Conservation (phyloP, 2,113 vertebrate species). For the Ctenodactylus gundi region DNA sequence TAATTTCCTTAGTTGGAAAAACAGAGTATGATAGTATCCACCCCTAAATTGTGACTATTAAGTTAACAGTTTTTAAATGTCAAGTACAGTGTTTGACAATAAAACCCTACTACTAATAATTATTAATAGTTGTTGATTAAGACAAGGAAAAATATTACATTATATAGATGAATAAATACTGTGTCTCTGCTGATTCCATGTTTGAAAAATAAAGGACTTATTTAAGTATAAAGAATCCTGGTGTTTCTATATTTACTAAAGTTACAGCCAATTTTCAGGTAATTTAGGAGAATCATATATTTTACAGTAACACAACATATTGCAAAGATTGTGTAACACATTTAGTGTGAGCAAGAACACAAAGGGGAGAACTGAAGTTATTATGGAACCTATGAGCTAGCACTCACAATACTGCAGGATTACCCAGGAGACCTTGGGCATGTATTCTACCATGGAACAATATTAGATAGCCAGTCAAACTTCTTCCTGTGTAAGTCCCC, state of each 20-base stretch:
- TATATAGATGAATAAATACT: background rate
- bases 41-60: background rate
- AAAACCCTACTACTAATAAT: background rate
- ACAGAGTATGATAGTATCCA: background rate
- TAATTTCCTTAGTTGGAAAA: background rate
- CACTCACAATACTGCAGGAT: background rate
- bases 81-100: background rate
- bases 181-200: background rate
- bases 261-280: background rate
- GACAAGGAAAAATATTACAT: background rate
- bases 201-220: slow-evolving; percentile 14
- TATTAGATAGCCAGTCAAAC: background rate
- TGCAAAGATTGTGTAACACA: background rate
- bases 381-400: background rate
- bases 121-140: background rate
- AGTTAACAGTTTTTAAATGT: background rate
- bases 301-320: background rate
- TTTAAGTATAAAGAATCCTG: background rate
- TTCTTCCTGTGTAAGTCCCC: background rate
- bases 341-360: background rate
- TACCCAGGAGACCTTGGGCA: background rate
- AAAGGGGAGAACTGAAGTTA: background rate
- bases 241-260: background rate
- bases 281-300: background rate
- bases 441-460: background rate